Evolutionary conservation across 2,113 vertebrate species (phyloP).

Genomic region (Mungos mungo): DNA sequence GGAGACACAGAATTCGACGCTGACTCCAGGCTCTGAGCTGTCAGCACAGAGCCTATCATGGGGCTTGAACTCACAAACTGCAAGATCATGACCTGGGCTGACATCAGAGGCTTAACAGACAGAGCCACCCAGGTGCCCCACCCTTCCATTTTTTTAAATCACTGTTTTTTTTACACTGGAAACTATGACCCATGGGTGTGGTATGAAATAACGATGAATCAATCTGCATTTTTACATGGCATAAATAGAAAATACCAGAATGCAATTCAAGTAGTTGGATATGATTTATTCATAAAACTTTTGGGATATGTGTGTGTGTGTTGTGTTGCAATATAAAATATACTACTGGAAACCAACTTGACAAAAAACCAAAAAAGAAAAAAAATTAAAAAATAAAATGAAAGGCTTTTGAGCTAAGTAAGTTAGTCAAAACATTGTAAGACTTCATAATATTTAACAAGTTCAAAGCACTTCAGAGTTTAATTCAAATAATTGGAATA

Average conservation of each 20-base stretch:
- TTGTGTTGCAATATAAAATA: background rate
- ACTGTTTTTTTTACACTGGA: background rate
- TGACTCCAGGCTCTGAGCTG: too few relatives aligned
- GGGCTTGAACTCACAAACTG: too few relatives aligned
- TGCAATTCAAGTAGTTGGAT: background rate
- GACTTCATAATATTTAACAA: background rate
- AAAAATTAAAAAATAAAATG: background rate
- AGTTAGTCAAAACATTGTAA: background rate
- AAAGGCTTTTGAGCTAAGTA: background rate
- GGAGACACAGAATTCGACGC: too few relatives aligned
- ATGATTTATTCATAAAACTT: background rate
- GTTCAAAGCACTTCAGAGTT: background rate
- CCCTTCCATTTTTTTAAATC: background rate
- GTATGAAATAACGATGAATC: background rate
- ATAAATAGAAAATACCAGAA: background rate
- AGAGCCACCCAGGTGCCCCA: too few relatives aligned
- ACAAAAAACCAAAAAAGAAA: too few relatives aligned
- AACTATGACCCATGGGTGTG: background rate
- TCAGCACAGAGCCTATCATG: too few relatives aligned
- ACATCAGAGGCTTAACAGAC: too few relatives aligned
- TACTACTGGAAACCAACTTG: background rate
- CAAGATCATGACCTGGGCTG: too few relatives aligned
- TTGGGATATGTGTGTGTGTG: background rate
- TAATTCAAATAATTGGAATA: conserved; percentile 46
- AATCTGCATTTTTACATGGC: background rate